Evolutionary conservation across 2,797 vertebrate species (phyloP).

Genomic region (Pristis pectinata): DNA sequence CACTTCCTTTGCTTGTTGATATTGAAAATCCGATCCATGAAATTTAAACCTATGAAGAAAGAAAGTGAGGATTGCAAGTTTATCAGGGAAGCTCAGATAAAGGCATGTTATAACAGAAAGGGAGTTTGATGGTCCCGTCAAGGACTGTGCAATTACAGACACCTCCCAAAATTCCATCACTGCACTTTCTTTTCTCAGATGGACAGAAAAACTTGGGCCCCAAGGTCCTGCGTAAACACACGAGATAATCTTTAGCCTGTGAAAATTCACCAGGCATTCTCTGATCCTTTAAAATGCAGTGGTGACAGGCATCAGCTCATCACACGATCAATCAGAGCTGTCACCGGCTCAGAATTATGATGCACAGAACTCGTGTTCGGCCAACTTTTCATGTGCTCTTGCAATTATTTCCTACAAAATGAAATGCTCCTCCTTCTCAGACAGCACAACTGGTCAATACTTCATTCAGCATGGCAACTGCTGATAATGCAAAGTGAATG

Average conservation of each 20-base stretch:
- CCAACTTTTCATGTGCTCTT: neutral
- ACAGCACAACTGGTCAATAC: neutral
- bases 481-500: neutral
- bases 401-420: neutral
- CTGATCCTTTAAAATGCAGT: conserved; percentile 45
- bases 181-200: conserved; percentile 43
- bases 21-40: neutral
- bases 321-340: conserved; percentile 52
- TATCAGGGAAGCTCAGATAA: neutral
- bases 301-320: conserved; percentile 51
- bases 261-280: conserved; percentile 40
- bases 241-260: conserved; percentile 44
- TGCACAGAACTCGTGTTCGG: neutral
- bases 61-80: neutral
- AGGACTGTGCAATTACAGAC: neutral
- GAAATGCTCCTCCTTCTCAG: neutral
- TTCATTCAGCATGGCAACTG: neutral
- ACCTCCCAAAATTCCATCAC: conserved; percentile 39
- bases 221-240: conserved; percentile 39
- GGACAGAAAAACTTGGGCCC: neutral
- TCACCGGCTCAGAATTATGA: conserved; percentile 38
- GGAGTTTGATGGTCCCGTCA: neutral
- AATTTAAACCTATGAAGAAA: neutral
- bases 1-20: neutral
- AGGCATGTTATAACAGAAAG: neutral